Base-by-base conservation (phyloP, 2,888 invertebrate species). In the Drosophila recens region DNA sequence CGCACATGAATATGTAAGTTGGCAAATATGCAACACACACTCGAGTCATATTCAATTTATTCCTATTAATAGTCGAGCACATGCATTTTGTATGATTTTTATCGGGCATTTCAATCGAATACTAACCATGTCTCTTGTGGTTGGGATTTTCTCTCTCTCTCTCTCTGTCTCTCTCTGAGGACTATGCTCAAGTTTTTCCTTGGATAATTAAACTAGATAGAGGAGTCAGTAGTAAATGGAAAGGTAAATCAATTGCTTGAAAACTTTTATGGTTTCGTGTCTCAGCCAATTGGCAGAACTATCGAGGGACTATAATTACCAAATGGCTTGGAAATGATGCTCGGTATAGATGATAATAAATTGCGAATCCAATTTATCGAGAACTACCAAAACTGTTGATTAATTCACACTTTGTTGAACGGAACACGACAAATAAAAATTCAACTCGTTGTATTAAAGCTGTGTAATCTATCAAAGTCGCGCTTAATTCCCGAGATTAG, bases 1-100 rank as follows among this genome's bases (percentile, higher is more conserved):
- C 68, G 72, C 76, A 87, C 80, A 85, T 84, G 87, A 84, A 84
- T 84, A 84, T 84, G 82, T 82, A 80, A 82, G 79, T 71, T 73
- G 80, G 63, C 72, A 81, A 83, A 86, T 79, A 79, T 64, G 71
- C 76, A 54, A 53, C 15, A 27, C 54, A 56, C 45, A 66, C 65
- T 75, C 56, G 58, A 62, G 57, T 54, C 78, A 79, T 73, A 80
- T 75, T 79, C 82, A 87, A 84, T 87, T 85, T 82, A 80, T 85
- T 81, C 79, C 82, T 76, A 82, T 87, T 87, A 85, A 82, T 82
- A 80, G 87, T 53, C 75, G 53, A 38, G 57, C 62, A 48, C 69
- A 67, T 87, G 82, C 77, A 80, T 78, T 71, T 83, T 67, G 69
- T 40, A 75, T 72, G 85, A 67, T 72, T 82, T 87, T 80, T 75